Base-by-base conservation (phyloP, 2,888 invertebrate genomes). In the Lithophane semibrunnea region DNA sequence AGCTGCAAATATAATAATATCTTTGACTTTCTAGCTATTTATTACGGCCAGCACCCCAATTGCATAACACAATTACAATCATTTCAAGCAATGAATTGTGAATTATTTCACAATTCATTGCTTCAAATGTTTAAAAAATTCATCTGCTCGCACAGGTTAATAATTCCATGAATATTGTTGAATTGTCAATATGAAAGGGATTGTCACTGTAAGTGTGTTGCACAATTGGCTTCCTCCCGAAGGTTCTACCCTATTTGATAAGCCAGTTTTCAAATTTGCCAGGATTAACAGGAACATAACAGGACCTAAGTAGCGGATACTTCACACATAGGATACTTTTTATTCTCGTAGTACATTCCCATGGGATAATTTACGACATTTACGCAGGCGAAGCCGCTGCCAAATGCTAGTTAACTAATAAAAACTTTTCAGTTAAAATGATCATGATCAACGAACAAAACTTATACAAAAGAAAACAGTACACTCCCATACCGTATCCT, bases 1-100 rank as follows among this genome's bases (percentile, higher is more conserved):
- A 37, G 60, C 64, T 68, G 12, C 0, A 12, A 58, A 74, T 61
- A 37, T 58, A 21, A 65, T 74, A 29, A 29, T 29, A 64, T 49
- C 64, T 73, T 54, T 29, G 21, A 18, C 0, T 24, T 68, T 60
- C 12, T 24, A n/a, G 2, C 12, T 29, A 29, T 29, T 29, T 29
- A 29, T 29, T 29, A 29, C 29, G 29, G 29, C 7, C n/a, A 21
- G 24, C 1, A 13, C 4, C 0, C 8, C 24, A 24, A 18, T 65
- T 24, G 10, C 1, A 5, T 65, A 16, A 44, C 44, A 47, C 24
- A 47, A 16, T 42, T 8, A n/a, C 8, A n/a, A 3, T 7, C 13
- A 13, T 52, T 21, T 8, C 29, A 29, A 29, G 29, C 29, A 29
- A 29, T 1, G 29, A 1, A 29, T 29, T 29, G 29, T 29, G 29